Conservation (phyloP, 2,888 invertebrate species). For the Conops quadrifasciatus region DNA sequence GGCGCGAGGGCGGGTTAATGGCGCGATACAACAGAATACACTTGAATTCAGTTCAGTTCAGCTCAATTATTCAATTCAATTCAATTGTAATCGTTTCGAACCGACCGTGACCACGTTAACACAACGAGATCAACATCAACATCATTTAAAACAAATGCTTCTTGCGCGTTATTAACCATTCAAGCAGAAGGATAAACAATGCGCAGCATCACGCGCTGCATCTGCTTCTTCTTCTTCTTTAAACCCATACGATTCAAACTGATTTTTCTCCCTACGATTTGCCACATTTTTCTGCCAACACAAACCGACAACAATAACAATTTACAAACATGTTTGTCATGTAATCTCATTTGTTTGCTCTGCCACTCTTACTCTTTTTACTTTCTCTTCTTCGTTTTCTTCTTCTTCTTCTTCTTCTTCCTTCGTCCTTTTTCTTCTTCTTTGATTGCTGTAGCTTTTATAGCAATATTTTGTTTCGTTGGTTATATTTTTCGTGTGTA, state of each 20-base stretch:
- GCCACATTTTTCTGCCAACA: too few relatives aligned
- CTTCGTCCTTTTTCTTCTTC: background rate
- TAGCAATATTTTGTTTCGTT: background rate
- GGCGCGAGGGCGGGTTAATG: constrained; percentile 9
- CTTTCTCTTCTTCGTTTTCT: background rate
- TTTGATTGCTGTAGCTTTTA: background rate
- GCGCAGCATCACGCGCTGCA: background rate
- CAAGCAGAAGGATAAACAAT: constrained; percentile 46
- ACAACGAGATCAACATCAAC: constrained; percentile 21
- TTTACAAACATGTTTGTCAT: constrained; percentile 31
- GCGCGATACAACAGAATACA: background rate
- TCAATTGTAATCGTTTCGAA: background rate
- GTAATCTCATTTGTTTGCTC: constrained; percentile 49
- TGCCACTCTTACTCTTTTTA: constrained; percentile 8
- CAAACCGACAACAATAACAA: background rate
- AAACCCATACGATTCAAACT: too few relatives aligned
- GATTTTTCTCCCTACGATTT: too few relatives aligned
- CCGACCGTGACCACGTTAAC: background rate
- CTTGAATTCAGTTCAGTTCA: background rate
- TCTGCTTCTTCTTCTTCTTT: too few relatives aligned
- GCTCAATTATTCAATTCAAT: constrained; percentile 9
- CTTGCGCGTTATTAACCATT: constrained; percentile 48
- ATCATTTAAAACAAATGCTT: constrained; percentile 30
- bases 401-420: background rate
- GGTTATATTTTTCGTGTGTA: background rate